Evolutionary conservation across 2,888 invertebrate genomes (phyloP).

Genomic region (Andrena flavipes): DNA sequence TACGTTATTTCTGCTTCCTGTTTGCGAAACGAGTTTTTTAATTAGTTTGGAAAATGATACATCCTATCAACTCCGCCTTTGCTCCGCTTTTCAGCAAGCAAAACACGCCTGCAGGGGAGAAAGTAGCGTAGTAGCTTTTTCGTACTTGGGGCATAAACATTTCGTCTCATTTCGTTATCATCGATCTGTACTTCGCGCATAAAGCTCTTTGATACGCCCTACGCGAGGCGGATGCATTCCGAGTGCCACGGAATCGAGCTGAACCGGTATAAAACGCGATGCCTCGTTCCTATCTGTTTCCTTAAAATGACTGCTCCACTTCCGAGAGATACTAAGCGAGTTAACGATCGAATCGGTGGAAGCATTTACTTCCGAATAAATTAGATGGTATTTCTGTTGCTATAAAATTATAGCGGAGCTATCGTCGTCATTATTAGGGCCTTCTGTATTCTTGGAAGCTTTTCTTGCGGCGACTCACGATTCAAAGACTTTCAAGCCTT

Average conservation of each 20-base stretch:
- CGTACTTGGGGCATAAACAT: conserved; percentile 63
- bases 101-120: conserved; percentile 13
- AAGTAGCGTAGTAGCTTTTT: conserved; percentile 33
- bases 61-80: conserved; percentile 13
- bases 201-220: conserved; percentile 65
- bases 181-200: conserved; percentile 61
- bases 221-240: conserved; percentile 58
- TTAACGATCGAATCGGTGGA: conserved; percentile 29
- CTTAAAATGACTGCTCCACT: conserved; percentile 3
- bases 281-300: conserved; percentile 39
- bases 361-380: background rate
- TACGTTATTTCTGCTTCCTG: background rate
- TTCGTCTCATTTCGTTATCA: conserved; percentile 68
- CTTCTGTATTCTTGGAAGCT: background rate
- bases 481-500: background rate
- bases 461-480: background rate
- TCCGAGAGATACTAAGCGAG: background rate
- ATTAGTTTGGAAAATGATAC: conserved; percentile 25
- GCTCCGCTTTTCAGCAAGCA: conserved; percentile 5
- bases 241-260: conserved; percentile 50
- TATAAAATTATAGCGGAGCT: background rate
- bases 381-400: background rate
- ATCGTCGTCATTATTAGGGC: background rate
- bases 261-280: conserved; percentile 51
- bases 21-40: background rate